Evolutionary conservation across 1,140 invertebrate species (phyloP).

Genomic region (Eubasilissa regina): DNA sequence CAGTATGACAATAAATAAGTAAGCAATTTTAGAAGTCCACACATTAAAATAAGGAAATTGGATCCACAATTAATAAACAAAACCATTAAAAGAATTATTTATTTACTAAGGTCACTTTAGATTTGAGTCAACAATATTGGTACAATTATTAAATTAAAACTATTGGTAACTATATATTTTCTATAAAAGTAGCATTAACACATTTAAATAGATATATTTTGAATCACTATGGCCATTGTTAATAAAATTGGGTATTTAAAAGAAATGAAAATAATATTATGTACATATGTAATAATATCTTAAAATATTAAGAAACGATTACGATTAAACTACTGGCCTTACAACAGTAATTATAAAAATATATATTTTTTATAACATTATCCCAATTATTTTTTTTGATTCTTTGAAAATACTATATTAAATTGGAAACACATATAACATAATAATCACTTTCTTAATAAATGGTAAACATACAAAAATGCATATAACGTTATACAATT

Average conservation of each 20-base stretch:
- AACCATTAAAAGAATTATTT: conserved; percentile 16
- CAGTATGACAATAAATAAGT: no score
- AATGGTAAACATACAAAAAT: neutral
- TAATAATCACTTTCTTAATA: neutral
- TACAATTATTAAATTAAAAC: neutral
- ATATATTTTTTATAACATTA: neutral
- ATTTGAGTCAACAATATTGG: conserved; percentile 15
- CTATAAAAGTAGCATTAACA: conserved; percentile 23
- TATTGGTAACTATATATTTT: conserved; percentile 31
- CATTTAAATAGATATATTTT: conserved; percentile 15
- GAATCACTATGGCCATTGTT: conserved; percentile 14
- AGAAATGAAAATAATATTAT: conserved; percentile 11
- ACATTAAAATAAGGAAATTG: no score
- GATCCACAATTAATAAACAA: neutral
- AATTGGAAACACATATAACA: neutral
- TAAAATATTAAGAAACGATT: conserved; percentile 3
- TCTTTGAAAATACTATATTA: neutral
- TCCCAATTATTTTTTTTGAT: neutral
- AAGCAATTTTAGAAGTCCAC: no score
- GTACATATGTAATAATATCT: neutral
- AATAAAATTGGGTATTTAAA: neutral
- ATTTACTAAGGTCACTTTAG: conserved; percentile 8
- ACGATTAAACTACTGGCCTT: neutral
- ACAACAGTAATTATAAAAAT: neutral
- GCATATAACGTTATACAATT: no score